A percentile compares a stretch with the other conserved stretches of the same genome.
These are phyloP conservation scores for Urophycis tenuis DNA, from an alignment of 2,797 vertebrate genomes.

Conservation along the genomic window DNA sequence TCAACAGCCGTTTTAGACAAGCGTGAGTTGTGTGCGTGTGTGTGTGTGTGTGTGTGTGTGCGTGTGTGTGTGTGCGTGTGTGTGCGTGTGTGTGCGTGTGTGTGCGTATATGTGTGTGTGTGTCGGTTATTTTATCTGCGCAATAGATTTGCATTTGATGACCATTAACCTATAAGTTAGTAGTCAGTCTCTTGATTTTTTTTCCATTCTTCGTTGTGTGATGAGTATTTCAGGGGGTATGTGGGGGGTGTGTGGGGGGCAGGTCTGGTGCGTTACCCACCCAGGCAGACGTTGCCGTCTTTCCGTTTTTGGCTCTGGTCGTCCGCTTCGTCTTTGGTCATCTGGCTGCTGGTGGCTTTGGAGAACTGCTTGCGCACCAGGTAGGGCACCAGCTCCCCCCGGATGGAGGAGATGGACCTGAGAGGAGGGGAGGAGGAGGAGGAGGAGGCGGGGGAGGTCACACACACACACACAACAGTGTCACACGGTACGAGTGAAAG, in stretches of 20 bases:
- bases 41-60: background rate
- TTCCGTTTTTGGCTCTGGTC: slow-evolving; percentile 75
- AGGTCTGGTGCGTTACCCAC: slow-evolving; percentile 53
- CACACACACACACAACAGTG: background rate
- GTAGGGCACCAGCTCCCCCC: slow-evolving; percentile 90
- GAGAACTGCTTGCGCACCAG: slow-evolving; percentile 93
- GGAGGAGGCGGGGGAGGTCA: background rate
- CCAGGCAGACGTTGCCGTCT: slow-evolving; percentile 68
- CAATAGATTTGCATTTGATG: background rate
- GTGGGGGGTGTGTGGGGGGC: background rate
- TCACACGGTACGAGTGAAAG: background rate
- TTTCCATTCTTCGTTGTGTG: background rate
- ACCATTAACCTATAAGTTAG: background rate
- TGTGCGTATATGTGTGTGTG: background rate
- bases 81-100: background rate
- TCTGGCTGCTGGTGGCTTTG: slow-evolving; percentile 69
- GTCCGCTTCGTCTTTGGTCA: slow-evolving; percentile 58
- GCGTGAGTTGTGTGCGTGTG: background rate
- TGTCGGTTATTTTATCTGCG: background rate
- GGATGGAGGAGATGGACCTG: slow-evolving; percentile 89
- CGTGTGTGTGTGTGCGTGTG: background rate
- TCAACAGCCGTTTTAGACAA: background rate
- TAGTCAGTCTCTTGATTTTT: background rate
- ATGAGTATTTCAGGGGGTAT: no score
- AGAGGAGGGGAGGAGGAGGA: slow-evolving; percentile 11